Conservation (phyloP, 2,888 invertebrate species). For the Polydrusus tereticollis region DNA sequence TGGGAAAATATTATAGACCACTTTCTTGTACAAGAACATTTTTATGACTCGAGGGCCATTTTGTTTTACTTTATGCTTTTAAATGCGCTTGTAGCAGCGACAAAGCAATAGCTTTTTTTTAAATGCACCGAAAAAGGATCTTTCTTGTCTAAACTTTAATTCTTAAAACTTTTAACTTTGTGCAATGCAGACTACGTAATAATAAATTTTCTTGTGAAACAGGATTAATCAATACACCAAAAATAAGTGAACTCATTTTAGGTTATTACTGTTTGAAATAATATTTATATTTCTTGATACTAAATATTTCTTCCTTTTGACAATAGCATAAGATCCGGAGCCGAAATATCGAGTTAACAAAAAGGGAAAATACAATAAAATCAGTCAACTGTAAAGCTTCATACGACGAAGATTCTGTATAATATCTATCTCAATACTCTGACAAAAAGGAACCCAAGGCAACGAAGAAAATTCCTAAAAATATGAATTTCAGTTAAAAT, state of each 20-base stretch:
- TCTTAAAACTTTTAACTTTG: too few relatives aligned
- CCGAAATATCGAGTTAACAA: constrained; percentile 1
- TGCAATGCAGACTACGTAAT: too few relatives aligned
- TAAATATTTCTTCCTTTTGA: neutral
- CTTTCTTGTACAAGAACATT: neutral
- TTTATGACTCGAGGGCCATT: neutral
- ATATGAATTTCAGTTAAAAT: neutral
- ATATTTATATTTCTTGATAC: neutral
- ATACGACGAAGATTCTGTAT: neutral
- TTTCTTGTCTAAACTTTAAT: neutral
- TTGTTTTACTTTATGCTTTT: neutral
- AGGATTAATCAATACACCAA: too few relatives aligned
- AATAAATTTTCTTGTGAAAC: too few relatives aligned
- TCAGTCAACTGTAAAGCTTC: neutral
- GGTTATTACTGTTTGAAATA: neutral
- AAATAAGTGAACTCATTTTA: too few relatives aligned
- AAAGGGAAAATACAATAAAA: neutral
- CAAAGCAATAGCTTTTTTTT: neutral
- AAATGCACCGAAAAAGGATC: neutral
- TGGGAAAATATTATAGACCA: neutral
- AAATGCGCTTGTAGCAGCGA: neutral
- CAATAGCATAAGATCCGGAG: neutral
- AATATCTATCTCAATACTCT: neutral
- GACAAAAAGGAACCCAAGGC: neutral
- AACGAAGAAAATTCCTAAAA: neutral